Conservation (phyloP, 1,140 invertebrate genomes). For the Micrasema minimum region DNA sequence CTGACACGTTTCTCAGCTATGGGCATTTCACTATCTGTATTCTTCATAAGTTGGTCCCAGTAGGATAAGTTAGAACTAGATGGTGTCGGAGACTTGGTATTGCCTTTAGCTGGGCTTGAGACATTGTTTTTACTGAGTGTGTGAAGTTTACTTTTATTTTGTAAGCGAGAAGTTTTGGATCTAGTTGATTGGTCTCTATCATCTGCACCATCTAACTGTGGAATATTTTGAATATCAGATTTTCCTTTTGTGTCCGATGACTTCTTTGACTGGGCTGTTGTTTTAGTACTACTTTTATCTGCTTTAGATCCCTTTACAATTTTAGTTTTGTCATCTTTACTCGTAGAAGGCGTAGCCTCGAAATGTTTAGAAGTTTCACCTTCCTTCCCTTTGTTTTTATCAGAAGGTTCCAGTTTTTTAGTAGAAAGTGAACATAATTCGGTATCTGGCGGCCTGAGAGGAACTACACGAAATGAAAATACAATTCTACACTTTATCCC, state of each 20-base stretch:
- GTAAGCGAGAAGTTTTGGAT: conserved; percentile 4
- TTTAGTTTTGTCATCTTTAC: conserved; percentile 49
- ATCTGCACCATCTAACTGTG: conserved; percentile 69
- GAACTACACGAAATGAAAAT: conserved; percentile 73
- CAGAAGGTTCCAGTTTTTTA: conserved; percentile 57
- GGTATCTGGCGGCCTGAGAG: conserved; percentile 69
- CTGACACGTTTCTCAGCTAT: conserved; percentile 47
- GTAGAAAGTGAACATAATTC: conserved; percentile 71
- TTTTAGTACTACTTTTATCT: background rate
- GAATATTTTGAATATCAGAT: conserved; percentile 56
- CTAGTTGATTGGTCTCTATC: conserved; percentile 56
- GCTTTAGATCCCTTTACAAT: conserved; percentile 10
- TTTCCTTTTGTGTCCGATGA: conserved; percentile 57
- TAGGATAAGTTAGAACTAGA: conserved; percentile 36
- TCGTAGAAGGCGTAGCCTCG: conserved; percentile 42
- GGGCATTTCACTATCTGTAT: conserved; percentile 34
- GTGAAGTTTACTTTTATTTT: conserved; percentile 16
- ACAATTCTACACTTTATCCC: conserved; percentile 85
- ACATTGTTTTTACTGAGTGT: conserved; percentile 21
- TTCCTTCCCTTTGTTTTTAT: conserved; percentile 46
- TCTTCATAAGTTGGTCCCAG: conserved; percentile 50
- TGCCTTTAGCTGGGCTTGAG: background rate
- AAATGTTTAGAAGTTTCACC: conserved; percentile 53
- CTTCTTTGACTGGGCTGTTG: conserved; percentile 15
- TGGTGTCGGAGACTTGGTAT: conserved; percentile 1